A percentile compares a stretch with the other conserved stretches of the same genome.
Conservation (phyloP, 2,888 invertebrate genomes). For the Papilio demoleus region DNA sequence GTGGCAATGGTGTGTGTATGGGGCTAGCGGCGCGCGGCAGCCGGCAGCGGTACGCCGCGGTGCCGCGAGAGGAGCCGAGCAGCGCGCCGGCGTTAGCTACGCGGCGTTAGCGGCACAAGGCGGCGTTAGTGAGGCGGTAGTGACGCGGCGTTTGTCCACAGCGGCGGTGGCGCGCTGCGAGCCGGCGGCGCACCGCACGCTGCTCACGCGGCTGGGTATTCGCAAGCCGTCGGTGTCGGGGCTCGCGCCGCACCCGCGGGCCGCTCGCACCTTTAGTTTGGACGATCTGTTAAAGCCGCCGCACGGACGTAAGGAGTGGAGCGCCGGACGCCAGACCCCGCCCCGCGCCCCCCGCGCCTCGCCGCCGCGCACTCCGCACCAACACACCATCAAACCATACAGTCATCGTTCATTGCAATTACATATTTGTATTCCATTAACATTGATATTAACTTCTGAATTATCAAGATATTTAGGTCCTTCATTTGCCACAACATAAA, state of each 20-base stretch:
- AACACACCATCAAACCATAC: slow-evolving; percentile 10
- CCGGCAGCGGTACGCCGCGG: slow-evolving; percentile 66
- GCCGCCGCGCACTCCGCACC: slow-evolving; percentile 66
- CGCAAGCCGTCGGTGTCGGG: slow-evolving; percentile 94
- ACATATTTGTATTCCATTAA: background rate
- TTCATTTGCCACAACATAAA: background rate
- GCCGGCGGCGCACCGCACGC: slow-evolving; percentile 82
- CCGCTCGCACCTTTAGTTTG: slow-evolving; percentile 93
- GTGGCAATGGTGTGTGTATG: slow-evolving; percentile 66
- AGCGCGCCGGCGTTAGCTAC: slow-evolving; percentile 45
- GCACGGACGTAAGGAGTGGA: slow-evolving; percentile 90
- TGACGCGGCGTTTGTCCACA: slow-evolving; percentile 82
- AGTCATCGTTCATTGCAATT: slow-evolving; percentile 14
- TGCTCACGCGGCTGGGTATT: slow-evolving; percentile 93
- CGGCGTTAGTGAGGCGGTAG: slow-evolving; percentile 43
- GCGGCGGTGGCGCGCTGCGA: slow-evolving; percentile 67
- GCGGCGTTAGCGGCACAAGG: slow-evolving; percentile 43
- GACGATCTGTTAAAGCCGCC: slow-evolving; percentile 94
- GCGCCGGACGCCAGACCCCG: slow-evolving; percentile 48
- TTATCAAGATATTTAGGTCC: background rate
- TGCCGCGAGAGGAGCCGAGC: slow-evolving; percentile 63
- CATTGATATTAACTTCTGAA: background rate
- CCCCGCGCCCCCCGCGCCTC: slow-evolving; percentile 29
- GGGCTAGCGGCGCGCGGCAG: slow-evolving; percentile 60
- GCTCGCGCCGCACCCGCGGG: slow-evolving; percentile 88